Conservation (phyloP, 2,113 vertebrate genomes). For the Drymodes brunneopygia region DNA sequence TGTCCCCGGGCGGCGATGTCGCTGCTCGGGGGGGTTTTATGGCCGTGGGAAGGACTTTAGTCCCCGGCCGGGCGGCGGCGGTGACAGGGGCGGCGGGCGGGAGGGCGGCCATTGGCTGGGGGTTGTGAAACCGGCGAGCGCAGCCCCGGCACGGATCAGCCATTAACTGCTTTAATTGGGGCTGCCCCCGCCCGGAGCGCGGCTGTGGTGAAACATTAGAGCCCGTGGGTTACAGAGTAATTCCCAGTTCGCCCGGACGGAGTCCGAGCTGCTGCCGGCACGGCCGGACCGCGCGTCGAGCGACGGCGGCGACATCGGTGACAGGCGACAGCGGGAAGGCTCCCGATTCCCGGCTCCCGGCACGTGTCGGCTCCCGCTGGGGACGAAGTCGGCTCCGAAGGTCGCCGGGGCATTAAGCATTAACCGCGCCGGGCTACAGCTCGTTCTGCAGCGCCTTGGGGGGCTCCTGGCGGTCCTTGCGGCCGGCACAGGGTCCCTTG, state of each 20-base stretch:
- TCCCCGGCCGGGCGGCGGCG: background rate
- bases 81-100: background rate
- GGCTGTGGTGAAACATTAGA: background rate
- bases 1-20: background rate
- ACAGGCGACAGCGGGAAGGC: background rate
- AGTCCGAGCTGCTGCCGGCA: background rate
- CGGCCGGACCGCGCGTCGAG: background rate
- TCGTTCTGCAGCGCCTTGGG: conserved; percentile 18
- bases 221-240: background rate
- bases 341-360: background rate
- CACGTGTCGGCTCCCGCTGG: background rate
- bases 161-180: conserved; percentile 57
- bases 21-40: conserved; percentile 13
- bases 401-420: conserved; percentile 44
- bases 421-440: conserved; percentile 21
- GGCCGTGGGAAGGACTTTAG: conserved; percentile 61
- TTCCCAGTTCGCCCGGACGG: background rate
- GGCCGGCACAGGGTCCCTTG: background rate
- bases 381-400: conserved; percentile 46
- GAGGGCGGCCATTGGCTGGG: background rate
- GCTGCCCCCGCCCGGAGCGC: background rate
- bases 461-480: background rate
- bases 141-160: conserved; percentile 18
- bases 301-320: background rate
- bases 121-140: conserved; percentile 41